Conservation (phyloP, 2,888 invertebrate species). For the Amphipoea oculea region DNA sequence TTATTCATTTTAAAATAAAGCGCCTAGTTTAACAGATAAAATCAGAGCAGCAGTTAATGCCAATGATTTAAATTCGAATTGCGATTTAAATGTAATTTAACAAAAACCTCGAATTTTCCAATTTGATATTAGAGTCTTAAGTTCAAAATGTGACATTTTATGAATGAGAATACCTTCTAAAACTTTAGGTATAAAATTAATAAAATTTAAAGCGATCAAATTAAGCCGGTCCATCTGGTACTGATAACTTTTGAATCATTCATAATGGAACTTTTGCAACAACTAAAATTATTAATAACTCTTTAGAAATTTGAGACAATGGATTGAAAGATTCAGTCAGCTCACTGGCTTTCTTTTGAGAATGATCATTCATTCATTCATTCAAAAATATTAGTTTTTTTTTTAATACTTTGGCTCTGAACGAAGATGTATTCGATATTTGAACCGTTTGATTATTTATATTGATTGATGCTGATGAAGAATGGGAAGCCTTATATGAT, state of each 20-base stretch:
- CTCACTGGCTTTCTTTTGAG: conserved; percentile 16
- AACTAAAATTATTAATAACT: conserved; percentile 49
- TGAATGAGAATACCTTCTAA: conserved; percentile 7
- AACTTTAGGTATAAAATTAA: conserved; percentile 15
- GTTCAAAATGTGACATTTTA: conserved; percentile 8
- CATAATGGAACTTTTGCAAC: conserved; percentile 51
- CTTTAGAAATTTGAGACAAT: conserved; percentile 39
- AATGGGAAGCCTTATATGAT: background rate
- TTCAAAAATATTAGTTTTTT: background rate
- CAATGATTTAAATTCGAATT: background rate
- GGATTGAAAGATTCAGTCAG: conserved; percentile 27
- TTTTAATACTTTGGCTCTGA: background rate
- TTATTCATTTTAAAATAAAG: background rate
- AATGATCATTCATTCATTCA: conserved; percentile 1
- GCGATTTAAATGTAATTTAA: background rate
- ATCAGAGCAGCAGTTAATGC: no score
- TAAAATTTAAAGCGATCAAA: conserved; percentile 29
- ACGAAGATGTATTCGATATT: background rate
- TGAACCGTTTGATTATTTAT: background rate
- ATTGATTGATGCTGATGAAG: background rate
- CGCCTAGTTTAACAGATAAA: fast-evolving
- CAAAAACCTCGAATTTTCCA: background rate
- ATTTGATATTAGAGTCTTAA: background rate
- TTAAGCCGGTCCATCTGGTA: conserved; percentile 45
- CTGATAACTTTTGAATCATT: conserved; percentile 58